phyloP scores from a whole-genome alignment of 2,888 invertebrate species.

The Hofmannophila pseudospretella region DNA sequence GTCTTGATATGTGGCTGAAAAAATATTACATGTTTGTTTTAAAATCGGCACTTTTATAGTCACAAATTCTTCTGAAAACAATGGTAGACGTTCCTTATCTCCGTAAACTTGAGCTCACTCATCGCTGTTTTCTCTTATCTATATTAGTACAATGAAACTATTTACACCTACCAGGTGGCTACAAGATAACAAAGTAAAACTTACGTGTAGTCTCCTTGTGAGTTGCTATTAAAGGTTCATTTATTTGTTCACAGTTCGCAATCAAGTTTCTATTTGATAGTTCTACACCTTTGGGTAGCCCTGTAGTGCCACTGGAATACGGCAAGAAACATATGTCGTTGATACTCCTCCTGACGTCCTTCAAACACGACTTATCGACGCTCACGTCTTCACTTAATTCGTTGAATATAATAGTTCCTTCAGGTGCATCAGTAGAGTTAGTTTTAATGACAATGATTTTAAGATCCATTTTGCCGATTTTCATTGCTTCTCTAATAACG shows the following conservation, averaged over 20 bases:
- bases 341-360: conserved; percentile 52
- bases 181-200: no score
- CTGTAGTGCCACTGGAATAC: conserved; percentile 93
- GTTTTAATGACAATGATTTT: conserved; percentile 75
- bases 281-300: conserved; percentile 87
- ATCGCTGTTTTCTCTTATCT: no score
- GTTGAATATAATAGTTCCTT: conserved; percentile 78
- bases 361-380: conserved; percentile 74
- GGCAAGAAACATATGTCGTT: conserved; percentile 84
- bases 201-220: conserved; percentile 61
- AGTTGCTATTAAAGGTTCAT: conserved; percentile 37
- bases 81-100: no score
- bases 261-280: conserved; percentile 80
- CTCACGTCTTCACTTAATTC: conserved; percentile 78
- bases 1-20: conserved; percentile 78
- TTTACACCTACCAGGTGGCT: no score
- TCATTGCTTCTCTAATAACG: conserved; percentile 66
- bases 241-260: conserved; percentile 66
- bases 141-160: no score
- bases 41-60: no score
- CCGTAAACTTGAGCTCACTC: no score
- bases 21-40: no score
- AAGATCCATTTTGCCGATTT: conserved; percentile 63
- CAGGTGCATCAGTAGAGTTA: conserved; percentile 48
- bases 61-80: no score